Evolutionary conservation across 2,797 vertebrate species (phyloP).

Genomic region (Mus caroli): DNA sequence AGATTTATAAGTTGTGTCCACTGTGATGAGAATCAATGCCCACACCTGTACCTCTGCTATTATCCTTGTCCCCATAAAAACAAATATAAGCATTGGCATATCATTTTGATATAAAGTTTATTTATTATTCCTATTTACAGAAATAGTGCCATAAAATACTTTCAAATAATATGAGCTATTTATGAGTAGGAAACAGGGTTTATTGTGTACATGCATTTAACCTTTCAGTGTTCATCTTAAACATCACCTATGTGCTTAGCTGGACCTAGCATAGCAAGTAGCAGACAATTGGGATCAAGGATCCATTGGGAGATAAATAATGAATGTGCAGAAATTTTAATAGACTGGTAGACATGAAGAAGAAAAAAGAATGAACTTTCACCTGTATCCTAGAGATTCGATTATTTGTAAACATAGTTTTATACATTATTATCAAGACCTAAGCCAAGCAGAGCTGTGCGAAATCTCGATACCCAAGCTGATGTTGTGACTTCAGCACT

Average conservation of each 20-base stretch:
- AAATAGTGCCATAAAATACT: neutral
- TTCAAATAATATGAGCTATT: conserved; percentile 37
- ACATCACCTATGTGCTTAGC: neutral
- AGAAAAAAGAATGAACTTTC: neutral
- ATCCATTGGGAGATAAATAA: conserved; percentile 28
- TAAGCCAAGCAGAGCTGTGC: neutral
- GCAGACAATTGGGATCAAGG: neutral
- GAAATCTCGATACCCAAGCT: neutral
- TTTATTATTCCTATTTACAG: conserved; percentile 35
- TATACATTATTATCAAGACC: neutral
- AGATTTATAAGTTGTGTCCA: neutral
- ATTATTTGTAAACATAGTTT: neutral
- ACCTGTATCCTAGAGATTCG: neutral
- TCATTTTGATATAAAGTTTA: neutral
- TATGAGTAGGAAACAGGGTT: neutral
- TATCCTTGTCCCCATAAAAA: neutral
- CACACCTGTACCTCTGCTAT: neutral
- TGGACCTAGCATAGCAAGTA: neutral
- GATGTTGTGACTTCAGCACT: neutral
- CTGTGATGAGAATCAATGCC: neutral
- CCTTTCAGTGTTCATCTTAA: conserved; percentile 11
- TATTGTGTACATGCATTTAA: neutral
- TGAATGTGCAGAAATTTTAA: neutral
- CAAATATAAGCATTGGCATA: neutral
- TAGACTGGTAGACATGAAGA: neutral